Percentiles rank a stretch among this genome's conserved stretches.
phyloP scores from a whole-genome alignment of 2,113 vertebrate genomes.

The Dipodomys merriami region DNA sequence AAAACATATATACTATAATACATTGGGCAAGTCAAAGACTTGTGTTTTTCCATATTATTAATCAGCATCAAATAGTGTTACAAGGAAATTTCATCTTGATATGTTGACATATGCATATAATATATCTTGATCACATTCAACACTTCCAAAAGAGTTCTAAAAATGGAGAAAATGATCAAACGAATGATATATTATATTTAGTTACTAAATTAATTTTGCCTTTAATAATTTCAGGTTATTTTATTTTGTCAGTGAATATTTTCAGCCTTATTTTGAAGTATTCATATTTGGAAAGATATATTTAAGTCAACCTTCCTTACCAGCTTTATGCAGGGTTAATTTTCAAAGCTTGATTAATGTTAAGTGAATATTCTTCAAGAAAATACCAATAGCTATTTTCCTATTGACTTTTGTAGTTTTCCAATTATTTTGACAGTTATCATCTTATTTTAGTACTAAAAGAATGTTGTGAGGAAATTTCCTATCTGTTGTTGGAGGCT shows the following conservation, averaged over 20 bases:
- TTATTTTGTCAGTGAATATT: neutral
- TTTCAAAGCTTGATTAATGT: constrained; percentile 57
- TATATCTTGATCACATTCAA: too few relatives aligned
- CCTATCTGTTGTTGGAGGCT: too few relatives aligned
- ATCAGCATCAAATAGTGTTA: too few relatives aligned
- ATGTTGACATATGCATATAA: too few relatives aligned
- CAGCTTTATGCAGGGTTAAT: constrained; percentile 53
- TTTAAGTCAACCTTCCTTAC: constrained; percentile 53
- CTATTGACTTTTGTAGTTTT: neutral
- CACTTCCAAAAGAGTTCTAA: neutral
- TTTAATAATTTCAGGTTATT: neutral
- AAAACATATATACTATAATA: too few relatives aligned
- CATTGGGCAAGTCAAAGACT: too few relatives aligned
- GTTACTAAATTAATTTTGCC: neutral
- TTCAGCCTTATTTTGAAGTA: constrained; percentile 47
- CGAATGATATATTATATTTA: neutral
- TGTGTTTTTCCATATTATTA: too few relatives aligned
- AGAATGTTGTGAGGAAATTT: neutral
- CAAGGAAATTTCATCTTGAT: too few relatives aligned
- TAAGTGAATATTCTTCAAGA: constrained; percentile 40
- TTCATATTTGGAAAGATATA: constrained; percentile 32
- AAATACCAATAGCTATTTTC: neutral
- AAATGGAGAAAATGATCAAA: neutral
- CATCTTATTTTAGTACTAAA: neutral
- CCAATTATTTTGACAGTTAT: neutral